These are phyloP conservation scores for Melinaea marsaeus DNA, from an alignment of 2,888 invertebrate genomes.

Conservation along the genomic window DNA sequence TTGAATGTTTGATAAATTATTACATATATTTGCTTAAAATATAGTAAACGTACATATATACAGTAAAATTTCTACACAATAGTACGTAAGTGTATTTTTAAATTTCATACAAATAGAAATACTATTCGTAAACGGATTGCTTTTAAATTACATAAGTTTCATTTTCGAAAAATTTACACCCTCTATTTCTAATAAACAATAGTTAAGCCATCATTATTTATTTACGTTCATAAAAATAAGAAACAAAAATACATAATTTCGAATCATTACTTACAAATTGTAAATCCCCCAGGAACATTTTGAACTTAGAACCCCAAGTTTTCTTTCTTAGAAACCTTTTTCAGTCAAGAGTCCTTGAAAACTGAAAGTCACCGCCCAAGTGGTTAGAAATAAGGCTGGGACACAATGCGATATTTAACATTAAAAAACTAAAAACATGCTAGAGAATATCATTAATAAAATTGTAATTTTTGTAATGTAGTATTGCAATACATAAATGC, in stretches of 20 bases:
- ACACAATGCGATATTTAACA: constrained; percentile 33
- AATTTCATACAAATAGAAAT: too few species aligned
- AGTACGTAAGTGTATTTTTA: background rate
- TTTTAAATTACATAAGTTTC: too few species aligned
- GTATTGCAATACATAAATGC: too few species aligned
- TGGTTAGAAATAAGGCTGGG: constrained; percentile 46
- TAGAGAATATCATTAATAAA: too few species aligned
- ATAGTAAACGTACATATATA: too few species aligned
- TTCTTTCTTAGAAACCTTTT: constrained; percentile 32
- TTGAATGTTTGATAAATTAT: too few species aligned
- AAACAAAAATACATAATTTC: background rate
- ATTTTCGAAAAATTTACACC: background rate
- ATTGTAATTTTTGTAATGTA: too few species aligned
- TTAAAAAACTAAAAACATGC: background rate
- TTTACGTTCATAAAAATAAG: background rate
- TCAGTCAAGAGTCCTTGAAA: constrained; percentile 45
- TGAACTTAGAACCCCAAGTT: constrained; percentile 30
- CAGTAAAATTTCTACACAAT: background rate
- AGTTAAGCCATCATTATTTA: background rate
- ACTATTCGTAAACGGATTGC: too few species aligned
- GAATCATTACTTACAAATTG: constrained; percentile 14
- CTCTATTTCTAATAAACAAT: background rate
- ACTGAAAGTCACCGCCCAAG: constrained; percentile 60
- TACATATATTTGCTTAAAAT: too few species aligned
- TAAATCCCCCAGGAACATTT: constrained; percentile 22